Percentiles rank a stretch among this genome's conserved stretches.
Conservation (phyloP, 2,113 vertebrate genomes). For the Ceyx melanurus region DNA sequence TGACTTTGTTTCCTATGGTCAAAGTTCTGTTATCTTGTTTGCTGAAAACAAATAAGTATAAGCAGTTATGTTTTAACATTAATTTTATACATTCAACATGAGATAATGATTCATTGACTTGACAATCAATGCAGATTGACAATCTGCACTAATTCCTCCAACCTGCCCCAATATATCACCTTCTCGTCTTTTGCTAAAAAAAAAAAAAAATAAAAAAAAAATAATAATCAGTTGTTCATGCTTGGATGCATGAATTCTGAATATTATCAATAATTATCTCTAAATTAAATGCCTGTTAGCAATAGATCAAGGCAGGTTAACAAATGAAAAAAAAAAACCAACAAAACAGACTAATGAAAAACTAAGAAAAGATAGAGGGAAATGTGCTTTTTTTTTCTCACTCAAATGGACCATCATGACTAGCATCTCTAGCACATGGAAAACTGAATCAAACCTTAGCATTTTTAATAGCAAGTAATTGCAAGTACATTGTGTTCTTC, state of each 20-base stretch:
- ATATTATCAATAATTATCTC: not conserved
- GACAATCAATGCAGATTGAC: not conserved
- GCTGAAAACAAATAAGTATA: not conserved
- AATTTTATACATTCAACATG: not conserved
- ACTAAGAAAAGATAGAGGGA: not conserved
- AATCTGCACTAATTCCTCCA: not conserved
- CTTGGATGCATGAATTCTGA: not conserved
- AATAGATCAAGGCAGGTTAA: not conserved
- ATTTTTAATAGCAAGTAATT: not conserved
- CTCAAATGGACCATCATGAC: not conserved
- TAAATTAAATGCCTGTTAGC: not conserved
- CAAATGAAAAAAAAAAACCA: not conserved
- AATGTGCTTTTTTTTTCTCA: not conserved
- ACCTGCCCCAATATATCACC: not conserved
- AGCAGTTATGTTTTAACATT: not conserved
- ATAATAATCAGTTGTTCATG: not conserved
- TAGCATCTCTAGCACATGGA: not conserved
- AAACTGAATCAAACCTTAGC: not conserved
- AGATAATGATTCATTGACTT: not conserved
- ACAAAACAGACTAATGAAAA: not conserved
- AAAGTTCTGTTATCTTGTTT: not conserved
- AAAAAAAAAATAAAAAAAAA: not conserved
- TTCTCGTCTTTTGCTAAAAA: not conserved
- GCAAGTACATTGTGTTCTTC: not conserved
- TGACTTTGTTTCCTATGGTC: not conserved